Evolutionary conservation across 2,113 vertebrate species (phyloP).

Genomic region (Thryonomys swinderianus): DNA sequence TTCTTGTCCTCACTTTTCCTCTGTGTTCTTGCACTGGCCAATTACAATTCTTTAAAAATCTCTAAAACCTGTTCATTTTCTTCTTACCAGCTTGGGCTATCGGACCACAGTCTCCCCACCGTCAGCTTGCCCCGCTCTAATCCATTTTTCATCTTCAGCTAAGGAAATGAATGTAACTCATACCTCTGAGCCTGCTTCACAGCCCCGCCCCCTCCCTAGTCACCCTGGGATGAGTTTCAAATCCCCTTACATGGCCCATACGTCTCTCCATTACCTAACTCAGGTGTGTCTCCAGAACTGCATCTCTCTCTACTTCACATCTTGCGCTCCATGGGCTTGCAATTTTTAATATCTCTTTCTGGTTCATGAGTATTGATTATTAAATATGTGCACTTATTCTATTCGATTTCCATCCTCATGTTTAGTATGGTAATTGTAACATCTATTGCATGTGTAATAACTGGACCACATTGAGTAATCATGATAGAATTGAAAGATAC

Average conservation of each 20-base stretch:
- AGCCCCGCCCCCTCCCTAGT: not conserved
- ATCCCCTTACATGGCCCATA: not conserved
- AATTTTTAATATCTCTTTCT: not conserved
- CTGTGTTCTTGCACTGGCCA: rapidly evolving
- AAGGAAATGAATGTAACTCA: not conserved
- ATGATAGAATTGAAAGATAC: not conserved
- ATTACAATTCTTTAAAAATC: not conserved
- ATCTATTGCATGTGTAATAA: not conserved
- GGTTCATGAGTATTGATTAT: not conserved
- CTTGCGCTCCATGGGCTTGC: not conserved
- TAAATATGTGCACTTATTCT: not conserved
- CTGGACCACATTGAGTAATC: not conserved
- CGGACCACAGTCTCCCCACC: not conserved
- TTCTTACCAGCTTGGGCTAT: not conserved
- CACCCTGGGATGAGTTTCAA: not conserved
- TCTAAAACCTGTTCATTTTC: not conserved
- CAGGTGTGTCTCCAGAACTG: not conserved
- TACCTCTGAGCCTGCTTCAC: not conserved
- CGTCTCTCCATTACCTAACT: not conserved
- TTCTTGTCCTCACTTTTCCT: not conserved
- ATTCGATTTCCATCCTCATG: not conserved
- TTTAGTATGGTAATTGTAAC: not conserved
- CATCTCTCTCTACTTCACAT: not conserved
- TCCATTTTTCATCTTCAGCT: not conserved
- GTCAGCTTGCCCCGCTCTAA: not conserved